Percentiles rank a stretch among this genome's conserved stretches.
Evolutionary conservation across 2,888 invertebrate genomes (phyloP).

Genomic region (Rhogogaster chlorosoma): DNA sequence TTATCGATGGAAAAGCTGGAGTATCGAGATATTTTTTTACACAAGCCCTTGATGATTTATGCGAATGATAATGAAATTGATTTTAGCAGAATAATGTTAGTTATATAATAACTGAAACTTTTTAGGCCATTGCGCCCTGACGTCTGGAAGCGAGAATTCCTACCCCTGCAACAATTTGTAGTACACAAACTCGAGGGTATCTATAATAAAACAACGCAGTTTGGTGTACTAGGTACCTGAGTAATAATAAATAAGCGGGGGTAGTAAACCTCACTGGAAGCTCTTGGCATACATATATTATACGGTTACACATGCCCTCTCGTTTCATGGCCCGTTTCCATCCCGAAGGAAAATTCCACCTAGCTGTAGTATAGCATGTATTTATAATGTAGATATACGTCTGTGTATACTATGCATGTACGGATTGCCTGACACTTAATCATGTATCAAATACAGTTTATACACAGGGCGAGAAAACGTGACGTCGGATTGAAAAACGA

Average conservation of each 20-base stretch:
- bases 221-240: neutral
- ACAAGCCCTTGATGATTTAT: neutral
- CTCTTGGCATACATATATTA: slow-evolving; percentile 37
- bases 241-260: slow-evolving; percentile 42
- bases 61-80: neutral
- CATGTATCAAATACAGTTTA: neutral
- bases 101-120: neutral
- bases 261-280: slow-evolving; percentile 5
- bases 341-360: slow-evolving; percentile 32
- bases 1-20: neutral
- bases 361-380: slow-evolving; percentile 21
- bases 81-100: neutral
- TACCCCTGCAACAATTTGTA: neutral
- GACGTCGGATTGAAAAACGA: neutral
- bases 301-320: neutral
- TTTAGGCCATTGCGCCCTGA: neutral
- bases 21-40: neutral
- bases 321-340: slow-evolving; percentile 20
- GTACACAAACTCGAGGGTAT: neutral
- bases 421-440: neutral
- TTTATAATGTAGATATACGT: neutral
- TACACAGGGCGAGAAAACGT: neutral
- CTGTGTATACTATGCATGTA: no score
- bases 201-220: slow-evolving; percentile 20
- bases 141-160: neutral